phyloP scores from a whole-genome alignment of 2,113 vertebrate genomes.

The Naja naja region DNA sequence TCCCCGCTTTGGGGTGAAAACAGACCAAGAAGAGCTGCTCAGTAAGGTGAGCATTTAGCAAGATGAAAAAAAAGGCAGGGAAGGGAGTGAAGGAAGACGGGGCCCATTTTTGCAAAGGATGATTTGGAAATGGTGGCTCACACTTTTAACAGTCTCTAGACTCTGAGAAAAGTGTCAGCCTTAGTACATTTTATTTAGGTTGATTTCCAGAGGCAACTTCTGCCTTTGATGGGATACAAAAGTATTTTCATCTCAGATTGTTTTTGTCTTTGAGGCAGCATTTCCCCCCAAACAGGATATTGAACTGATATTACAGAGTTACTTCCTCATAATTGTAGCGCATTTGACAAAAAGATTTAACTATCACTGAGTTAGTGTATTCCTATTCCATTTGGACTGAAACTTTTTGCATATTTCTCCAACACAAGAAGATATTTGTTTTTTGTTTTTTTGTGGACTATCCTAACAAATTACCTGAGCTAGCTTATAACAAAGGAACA shows the following conservation, averaged over 20 bases:
- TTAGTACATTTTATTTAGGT: not conserved
- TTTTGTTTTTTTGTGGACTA: not conserved
- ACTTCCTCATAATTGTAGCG: not conserved
- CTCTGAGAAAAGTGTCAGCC: not conserved
- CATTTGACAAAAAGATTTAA: not conserved
- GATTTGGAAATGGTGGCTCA: not conserved
- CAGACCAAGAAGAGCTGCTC: slow-evolving; percentile 84
- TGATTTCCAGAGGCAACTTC: not conserved
- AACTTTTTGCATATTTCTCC: not conserved
- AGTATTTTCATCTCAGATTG: not conserved
- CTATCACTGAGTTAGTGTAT: not conserved
- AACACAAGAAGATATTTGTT: not conserved
- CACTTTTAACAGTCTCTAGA: not conserved
- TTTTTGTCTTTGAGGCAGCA: not conserved
- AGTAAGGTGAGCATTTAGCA: slow-evolving; percentile 70
- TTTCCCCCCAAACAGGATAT: not conserved
- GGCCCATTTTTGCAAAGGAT: not conserved
- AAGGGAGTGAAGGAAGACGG: not conserved
- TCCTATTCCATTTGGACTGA: not conserved
- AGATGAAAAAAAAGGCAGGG: not conserved
- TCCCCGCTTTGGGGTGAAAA: slow-evolving; percentile 87
- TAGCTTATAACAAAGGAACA: not conserved
- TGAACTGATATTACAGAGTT: not conserved
- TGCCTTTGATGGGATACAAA: not conserved
- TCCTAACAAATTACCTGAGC: not conserved